phyloP scores from a whole-genome alignment of 2,113 vertebrate genomes.

The Cacatua alba region DNA sequence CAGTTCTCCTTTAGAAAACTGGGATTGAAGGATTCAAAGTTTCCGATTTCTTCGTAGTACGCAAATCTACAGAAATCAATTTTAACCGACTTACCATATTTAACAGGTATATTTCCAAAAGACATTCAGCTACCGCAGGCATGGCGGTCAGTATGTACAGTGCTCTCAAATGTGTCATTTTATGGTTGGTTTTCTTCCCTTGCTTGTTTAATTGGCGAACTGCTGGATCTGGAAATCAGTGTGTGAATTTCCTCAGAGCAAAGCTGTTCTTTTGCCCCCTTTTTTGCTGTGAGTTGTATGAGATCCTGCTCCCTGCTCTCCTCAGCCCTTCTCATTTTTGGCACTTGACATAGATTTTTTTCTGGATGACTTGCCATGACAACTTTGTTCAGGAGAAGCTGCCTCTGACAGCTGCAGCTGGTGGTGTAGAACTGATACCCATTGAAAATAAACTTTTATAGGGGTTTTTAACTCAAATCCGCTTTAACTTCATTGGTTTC shows the following conservation, averaged over 20 bases:
- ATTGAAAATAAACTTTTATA: not conserved
- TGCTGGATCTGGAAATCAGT: not conserved
- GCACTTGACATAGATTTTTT: not conserved
- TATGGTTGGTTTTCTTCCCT: not conserved
- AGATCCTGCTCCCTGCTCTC: not conserved
- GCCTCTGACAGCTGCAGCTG: not conserved
- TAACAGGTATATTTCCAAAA: not conserved
- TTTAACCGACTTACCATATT: not conserved
- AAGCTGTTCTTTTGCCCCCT: not conserved
- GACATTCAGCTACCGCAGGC: not conserved
- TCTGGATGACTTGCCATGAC: not conserved
- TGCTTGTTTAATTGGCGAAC: not conserved
- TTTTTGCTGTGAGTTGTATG: not conserved
- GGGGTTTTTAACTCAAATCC: not conserved
- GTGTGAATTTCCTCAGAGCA: not conserved
- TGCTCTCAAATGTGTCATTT: not conserved
- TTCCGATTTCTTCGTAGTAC: not conserved
- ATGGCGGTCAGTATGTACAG: fast-evolving
- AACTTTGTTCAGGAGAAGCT: not conserved
- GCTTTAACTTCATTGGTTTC: not conserved
- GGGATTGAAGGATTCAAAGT: not conserved
- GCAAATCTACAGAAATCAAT: not conserved
- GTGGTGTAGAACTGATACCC: not conserved
- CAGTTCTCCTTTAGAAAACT: not conserved
- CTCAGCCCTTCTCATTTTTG: not conserved